Evolutionary conservation across 2,113 vertebrate genomes (phyloP).

Genomic region (Drymodes brunneopygia): DNA sequence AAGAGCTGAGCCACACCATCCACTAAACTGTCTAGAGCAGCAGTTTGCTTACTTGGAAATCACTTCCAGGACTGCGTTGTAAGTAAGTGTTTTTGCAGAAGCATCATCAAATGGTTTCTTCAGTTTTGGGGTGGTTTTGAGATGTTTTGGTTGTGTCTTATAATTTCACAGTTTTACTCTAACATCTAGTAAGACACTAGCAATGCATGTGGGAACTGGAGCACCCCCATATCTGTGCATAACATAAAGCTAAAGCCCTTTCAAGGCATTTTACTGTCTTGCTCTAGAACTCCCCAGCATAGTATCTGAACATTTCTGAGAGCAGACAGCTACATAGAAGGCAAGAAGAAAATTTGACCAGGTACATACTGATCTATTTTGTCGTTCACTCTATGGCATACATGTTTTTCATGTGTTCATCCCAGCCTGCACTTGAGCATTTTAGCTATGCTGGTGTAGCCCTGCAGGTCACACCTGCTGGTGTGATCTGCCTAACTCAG

Average conservation of each 20-base stretch:
- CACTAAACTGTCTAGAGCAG: neutral
- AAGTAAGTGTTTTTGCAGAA: constrained; percentile 28
- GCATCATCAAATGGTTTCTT: neutral
- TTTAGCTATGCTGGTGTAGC: neutral
- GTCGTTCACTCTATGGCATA: neutral
- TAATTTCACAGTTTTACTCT: neutral
- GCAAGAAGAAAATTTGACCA: neutral
- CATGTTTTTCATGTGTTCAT: neutral
- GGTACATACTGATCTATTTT: neutral
- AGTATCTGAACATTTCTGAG: neutral
- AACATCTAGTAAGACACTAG: neutral
- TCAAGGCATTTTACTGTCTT: neutral
- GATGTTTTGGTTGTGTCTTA: neutral
- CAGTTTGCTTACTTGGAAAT: neutral
- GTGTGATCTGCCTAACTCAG: neutral
- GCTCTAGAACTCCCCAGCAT: neutral
- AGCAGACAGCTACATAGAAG: neutral
- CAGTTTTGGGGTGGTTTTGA: neutral
- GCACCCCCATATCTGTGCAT: neutral
- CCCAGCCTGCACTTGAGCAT: neutral
- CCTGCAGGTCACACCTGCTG: neutral
- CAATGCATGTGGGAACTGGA: neutral
- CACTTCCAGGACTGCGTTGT: neutral
- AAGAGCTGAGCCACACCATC: constrained; percentile 19
- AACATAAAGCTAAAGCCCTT: neutral